Conservation (phyloP, 1,140 invertebrate genomes). For the Tetraneura akinire region DNA sequence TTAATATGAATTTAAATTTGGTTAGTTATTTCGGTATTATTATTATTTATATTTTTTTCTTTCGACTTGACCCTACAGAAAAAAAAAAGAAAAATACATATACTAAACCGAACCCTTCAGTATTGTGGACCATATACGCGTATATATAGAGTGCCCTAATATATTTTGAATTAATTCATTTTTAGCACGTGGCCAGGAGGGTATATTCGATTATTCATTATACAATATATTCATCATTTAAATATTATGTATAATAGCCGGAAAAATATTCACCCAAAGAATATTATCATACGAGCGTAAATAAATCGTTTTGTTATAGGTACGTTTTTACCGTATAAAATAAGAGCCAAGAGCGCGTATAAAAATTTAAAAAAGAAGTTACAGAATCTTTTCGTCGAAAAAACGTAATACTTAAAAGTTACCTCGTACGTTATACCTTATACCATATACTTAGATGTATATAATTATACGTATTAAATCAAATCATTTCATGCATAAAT, state of each 20-base stretch:
- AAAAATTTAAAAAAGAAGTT: no score
- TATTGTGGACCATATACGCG: background rate
- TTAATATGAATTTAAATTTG: slow-evolving; percentile 43
- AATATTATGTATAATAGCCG: background rate
- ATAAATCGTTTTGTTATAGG: background rate
- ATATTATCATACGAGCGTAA: background rate
- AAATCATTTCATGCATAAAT: no score
- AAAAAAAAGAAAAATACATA: background rate
- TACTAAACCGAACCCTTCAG: slow-evolving; percentile 31
- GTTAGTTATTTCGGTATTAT: slow-evolving; percentile 13
- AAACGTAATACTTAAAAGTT: no score
- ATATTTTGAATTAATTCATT: slow-evolving; percentile 46
- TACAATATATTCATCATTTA: background rate
- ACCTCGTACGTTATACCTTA: no score
- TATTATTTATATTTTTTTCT: slow-evolving; percentile 39
- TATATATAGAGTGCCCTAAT: slow-evolving; percentile 42
- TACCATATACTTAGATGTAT: no score
- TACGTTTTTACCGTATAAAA: no score
- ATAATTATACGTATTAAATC: no score
- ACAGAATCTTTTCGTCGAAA: no score
- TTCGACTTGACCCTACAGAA: slow-evolving; percentile 42
- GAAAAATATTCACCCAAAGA: background rate
- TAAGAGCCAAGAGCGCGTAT: no score
- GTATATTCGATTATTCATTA: slow-evolving; percentile 33
- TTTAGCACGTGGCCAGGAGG: slow-evolving; percentile 39